Evolutionary conservation across 2,888 invertebrate genomes (phyloP), one percentile per base, ranked within the genome.

Genomic region (Bedellia somnulentella): DNA sequence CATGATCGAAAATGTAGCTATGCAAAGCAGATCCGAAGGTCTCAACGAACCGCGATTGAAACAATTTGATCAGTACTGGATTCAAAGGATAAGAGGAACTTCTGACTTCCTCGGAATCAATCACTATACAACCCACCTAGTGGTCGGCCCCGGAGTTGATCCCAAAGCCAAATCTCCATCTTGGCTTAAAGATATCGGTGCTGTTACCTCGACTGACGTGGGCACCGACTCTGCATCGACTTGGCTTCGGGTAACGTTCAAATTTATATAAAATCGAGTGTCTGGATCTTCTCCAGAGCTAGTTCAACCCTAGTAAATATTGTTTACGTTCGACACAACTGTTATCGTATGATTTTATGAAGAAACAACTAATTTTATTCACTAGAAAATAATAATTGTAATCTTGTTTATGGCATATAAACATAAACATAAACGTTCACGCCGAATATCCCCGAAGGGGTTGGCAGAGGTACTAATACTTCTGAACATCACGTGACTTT

Each of bases 91-190:
- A 30, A 67, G 53, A 43, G 77, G 77, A 18, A 75, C 75, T 8
- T 75, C 76, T 0, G 77, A 78, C 41, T 67, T 64, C 42, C 54
- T 78, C 4, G 77, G 77, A 13, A 76, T 77, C 40, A 78, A 78
- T 43, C 77, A 77, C 35, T 77, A 78, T 46, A 75, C 77, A 3
- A 77, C 77, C 1, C 63, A 68, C 38, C 46, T 76, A 34, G 47
- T 77, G 17, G 64, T 63, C 2, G 70, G 66, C 1, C 34, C 70
- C 1, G 75, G 75, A 6, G 53, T 67, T 2, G 73, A 76, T 32
- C 61, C 67, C 2, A 44, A 40, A 2, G 68, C 73, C 3, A 67
- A 71, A 39, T 60, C 66, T 1, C 76, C 76, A 0, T 76, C 77
- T 2, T 76, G 76, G 76, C 45, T 71, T 32, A 77, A 70, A 42